Percentiles rank a stretch among this genome's conserved stretches.
phyloP scores from a whole-genome alignment of 2,888 invertebrate genomes.

The Apamea anceps region DNA sequence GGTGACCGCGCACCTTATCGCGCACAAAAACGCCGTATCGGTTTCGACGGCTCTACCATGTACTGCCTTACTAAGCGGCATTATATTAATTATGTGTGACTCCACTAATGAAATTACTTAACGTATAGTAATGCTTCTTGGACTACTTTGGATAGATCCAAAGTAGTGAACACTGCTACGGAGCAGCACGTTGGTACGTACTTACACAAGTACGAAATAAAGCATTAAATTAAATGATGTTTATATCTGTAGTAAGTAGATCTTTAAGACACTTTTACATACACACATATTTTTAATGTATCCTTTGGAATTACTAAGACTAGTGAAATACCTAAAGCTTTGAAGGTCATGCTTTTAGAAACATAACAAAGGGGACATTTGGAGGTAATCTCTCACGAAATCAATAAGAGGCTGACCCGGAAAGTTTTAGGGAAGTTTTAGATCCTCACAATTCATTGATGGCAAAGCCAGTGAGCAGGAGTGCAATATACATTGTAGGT shows the following conservation, averaged over 20 bases:
- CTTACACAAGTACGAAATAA: neutral
- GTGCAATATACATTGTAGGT: neutral
- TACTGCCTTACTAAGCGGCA: conserved; percentile 11
- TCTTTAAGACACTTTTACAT: neutral
- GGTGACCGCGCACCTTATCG: conserved; percentile 67
- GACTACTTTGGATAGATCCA: neutral
- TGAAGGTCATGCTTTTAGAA: neutral
- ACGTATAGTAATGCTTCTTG: neutral
- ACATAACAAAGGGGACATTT: too few species aligned
- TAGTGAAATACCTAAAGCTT: neutral
- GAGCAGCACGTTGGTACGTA: neutral
- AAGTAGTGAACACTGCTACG: neutral
- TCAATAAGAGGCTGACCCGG: neutral
- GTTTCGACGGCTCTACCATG: conserved; percentile 52
- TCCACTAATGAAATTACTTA: conserved; percentile 20
- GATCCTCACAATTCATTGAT: neutral
- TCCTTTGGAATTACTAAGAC: neutral
- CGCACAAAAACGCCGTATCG: conserved; percentile 62
- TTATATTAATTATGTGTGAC: conserved; percentile 31
- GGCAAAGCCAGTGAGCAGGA: neutral
- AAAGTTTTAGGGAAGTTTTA: neutral
- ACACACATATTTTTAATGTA: neutral
- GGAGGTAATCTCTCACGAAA: neutral
- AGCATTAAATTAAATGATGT: neutral
- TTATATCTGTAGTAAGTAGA: neutral